phyloP scores from a whole-genome alignment of 2,888 invertebrate species.

The Sphaerophoria taeniata region DNA sequence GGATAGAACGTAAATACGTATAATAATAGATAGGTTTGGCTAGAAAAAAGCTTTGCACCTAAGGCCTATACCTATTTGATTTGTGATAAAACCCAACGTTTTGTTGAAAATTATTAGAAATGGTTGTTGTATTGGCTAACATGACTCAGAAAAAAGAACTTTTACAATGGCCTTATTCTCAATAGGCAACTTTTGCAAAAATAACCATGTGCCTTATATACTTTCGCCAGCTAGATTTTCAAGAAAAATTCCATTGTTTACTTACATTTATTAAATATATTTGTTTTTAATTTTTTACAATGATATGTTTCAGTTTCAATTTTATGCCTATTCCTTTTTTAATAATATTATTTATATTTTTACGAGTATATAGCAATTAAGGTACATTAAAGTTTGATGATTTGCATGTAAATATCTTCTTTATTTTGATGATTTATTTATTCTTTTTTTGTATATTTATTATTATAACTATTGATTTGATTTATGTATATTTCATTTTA shows the following conservation, averaged over 20 bases:
- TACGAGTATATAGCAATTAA: conserved; percentile 71
- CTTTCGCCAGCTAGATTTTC: neutral
- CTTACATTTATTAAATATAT: conserved; percentile 71
- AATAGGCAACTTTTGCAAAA: too few relatives aligned
- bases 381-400: conserved; percentile 76
- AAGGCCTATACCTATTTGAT: neutral
- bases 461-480: conserved; percentile 55
- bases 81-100: neutral
- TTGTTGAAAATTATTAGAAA: too few relatives aligned
- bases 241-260: conserved; percentile 36
- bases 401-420: conserved; percentile 68
- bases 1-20: conserved; percentile 10
- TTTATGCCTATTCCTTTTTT: conserved; percentile 49
- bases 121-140: neutral
- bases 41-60: conserved; percentile 8
- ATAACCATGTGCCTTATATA: too few relatives aligned
- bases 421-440: conserved; percentile 33
- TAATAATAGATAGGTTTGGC: conserved; percentile 2
- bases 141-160: too few relatives aligned
- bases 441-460: conserved; percentile 9
- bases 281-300: conserved; percentile 59
- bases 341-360: conserved; percentile 20
- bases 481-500: conserved; percentile 34
- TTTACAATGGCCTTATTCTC: too few relatives aligned
- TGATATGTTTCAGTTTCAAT: conserved; percentile 59